Evolutionary conservation across 2,888 invertebrate genomes (phyloP).

Genomic region (Hoplodrina ambigua): DNA sequence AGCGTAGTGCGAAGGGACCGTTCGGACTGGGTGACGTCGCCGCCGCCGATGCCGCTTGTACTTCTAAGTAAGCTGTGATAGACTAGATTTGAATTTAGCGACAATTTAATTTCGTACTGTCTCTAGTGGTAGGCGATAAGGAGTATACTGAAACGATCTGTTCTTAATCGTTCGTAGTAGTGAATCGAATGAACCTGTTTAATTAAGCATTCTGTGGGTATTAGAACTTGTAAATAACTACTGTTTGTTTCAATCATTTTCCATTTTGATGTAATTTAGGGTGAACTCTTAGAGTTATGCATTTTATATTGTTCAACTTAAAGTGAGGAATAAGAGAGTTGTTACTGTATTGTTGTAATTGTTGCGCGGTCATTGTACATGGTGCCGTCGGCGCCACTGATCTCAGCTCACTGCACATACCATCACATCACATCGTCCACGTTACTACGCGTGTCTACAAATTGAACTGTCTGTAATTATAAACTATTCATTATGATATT

Average conservation of each 20-base stretch:
- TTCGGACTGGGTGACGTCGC: constrained; percentile 53
- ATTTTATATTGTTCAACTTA: constrained; percentile 86
- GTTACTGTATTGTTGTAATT: constrained; percentile 83
- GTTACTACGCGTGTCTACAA: constrained; percentile 48
- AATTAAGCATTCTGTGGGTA: constrained; percentile 84
- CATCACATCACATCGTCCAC: constrained; percentile 48
- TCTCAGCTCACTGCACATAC: constrained; percentile 52
- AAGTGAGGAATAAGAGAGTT: constrained; percentile 79
- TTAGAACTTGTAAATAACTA: constrained; percentile 84
- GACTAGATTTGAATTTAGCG: constrained; percentile 86
- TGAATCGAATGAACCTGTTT: constrained; percentile 74
- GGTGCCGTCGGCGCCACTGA: constrained; percentile 62
- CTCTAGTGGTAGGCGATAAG: constrained; percentile 83
- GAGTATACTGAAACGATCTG: constrained; percentile 75
- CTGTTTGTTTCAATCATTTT: constrained; percentile 83
- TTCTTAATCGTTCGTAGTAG: constrained; percentile 72
- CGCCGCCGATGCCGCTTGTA: constrained; percentile 70
- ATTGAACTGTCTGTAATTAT: constrained; percentile 51
- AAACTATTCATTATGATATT: constrained; percentile 66
- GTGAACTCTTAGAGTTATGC: constrained; percentile 85
- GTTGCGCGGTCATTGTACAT: constrained; percentile 75
- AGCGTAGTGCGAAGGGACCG: constrained; percentile 52
- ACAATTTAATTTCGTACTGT: constrained; percentile 74
- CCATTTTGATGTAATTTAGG: constrained; percentile 89
- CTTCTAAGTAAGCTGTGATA: constrained; percentile 88